Evolutionary conservation across 2,888 invertebrate species (phyloP).

Genomic region (Tenodera sinensis): DNA sequence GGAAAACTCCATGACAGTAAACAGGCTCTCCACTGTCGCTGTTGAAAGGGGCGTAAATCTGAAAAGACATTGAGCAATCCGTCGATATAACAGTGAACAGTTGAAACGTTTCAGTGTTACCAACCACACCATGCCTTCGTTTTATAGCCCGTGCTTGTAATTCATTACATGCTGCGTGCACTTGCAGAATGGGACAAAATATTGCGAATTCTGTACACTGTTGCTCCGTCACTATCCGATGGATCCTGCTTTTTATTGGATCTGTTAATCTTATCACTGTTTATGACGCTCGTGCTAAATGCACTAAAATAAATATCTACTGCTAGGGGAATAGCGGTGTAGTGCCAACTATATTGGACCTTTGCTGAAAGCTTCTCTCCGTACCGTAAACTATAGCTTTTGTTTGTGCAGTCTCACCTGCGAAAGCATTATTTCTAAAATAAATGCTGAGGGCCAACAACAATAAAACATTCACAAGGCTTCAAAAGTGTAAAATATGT

Average conservation of each 20-base stretch:
- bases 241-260: neutral
- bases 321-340: neutral
- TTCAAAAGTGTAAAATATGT: too few relatives aligned
- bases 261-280: neutral
- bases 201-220: neutral
- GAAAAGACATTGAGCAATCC: neutral
- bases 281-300: neutral
- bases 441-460: too few relatives aligned
- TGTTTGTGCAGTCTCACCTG: too few relatives aligned
- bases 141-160: neutral
- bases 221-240: neutral
- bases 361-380: too few relatives aligned
- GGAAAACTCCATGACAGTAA: neutral
- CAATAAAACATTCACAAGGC: too few relatives aligned
- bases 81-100: neutral
- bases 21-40: neutral
- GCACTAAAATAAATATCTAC: neutral
- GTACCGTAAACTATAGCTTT: too few relatives aligned
- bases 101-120: neutral
- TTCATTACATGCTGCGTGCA: neutral
- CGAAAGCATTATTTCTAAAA: too few relatives aligned
- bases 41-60: neutral
- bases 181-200: neutral
- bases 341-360: too few relatives aligned
- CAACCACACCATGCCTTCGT: neutral